Percentiles rank a stretch among this genome's conserved stretches.
Evolutionary conservation across 2,888 invertebrate species (phyloP).

Genomic region (Choreutis nemorana): DNA sequence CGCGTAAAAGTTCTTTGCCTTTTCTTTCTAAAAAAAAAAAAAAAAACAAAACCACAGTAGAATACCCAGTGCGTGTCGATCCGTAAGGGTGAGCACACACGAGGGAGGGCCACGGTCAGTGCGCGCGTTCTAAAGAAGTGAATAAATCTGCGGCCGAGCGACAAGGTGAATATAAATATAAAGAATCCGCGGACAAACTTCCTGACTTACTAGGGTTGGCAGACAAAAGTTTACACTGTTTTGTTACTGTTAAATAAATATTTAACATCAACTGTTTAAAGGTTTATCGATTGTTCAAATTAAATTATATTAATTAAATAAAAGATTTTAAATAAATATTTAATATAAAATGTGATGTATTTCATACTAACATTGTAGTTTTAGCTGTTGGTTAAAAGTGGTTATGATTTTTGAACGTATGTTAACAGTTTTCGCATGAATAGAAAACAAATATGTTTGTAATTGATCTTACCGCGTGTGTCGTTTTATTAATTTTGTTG

Average conservation of each 20-base stretch:
- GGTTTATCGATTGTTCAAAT: background rate
- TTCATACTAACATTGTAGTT: no score
- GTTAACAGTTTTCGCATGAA: no score
- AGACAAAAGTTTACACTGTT: background rate
- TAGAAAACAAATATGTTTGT: no score
- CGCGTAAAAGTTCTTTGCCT: no score
- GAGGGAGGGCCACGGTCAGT: slow-evolving; percentile 47
- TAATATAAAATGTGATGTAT: background rate
- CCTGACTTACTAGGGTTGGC: slow-evolving; percentile 42
- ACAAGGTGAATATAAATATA: slow-evolving; percentile 66
- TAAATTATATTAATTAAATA: background rate
- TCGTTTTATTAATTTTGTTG: no score
- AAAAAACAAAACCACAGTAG: background rate
- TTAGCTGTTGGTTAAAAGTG: no score
- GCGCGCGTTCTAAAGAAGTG: slow-evolving; percentile 61
- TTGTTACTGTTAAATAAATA: background rate
- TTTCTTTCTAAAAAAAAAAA: no score
- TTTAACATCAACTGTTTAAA: no score
- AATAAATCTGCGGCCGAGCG: slow-evolving; percentile 61
- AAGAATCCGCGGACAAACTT: slow-evolving; percentile 63
- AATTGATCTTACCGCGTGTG: no score
- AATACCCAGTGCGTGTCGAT: slow-evolving; percentile 20
- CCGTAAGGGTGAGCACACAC: slow-evolving; percentile 22
- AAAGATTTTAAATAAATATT: background rate
- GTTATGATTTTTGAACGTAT: no score